phyloP scores from a whole-genome alignment of 2,888 invertebrate species.

The Elaeidobius kamerunicus region DNA sequence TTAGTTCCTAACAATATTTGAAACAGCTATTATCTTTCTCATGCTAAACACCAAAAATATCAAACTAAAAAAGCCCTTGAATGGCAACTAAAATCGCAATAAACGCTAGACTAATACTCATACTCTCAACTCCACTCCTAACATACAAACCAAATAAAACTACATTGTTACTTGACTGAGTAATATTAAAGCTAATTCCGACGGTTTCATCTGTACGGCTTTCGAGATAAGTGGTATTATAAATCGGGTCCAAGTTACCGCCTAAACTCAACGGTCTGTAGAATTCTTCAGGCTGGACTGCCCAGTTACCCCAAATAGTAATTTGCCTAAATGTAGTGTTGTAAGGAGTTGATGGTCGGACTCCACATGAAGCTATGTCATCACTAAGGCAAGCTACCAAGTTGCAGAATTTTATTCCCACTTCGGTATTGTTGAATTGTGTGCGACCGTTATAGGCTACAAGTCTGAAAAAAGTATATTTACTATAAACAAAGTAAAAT shows the following conservation, averaged over 20 bases:
- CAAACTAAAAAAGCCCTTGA: slow-evolving; percentile 14
- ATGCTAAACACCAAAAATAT: background rate
- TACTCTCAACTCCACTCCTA: slow-evolving; percentile 15
- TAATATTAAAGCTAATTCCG: slow-evolving; percentile 25
- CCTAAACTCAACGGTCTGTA: slow-evolving; percentile 35
- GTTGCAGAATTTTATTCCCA: slow-evolving; percentile 33
- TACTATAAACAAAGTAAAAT: no score
- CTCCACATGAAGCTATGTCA: slow-evolving; percentile 34
- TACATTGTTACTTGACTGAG: slow-evolving; percentile 21
- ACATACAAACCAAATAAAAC: slow-evolving; percentile 34
- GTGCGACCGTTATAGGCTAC: slow-evolving; percentile 34
- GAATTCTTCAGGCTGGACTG: slow-evolving; percentile 22
- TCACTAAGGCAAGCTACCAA: slow-evolving; percentile 34
- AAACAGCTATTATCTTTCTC: background rate
- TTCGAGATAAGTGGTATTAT: slow-evolving; percentile 31
- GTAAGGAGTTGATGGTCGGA: slow-evolving; percentile 26
- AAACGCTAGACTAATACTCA: slow-evolving; percentile 9
- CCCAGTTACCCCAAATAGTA: slow-evolving; percentile 29
- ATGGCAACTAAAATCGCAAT: slow-evolving; percentile 11
- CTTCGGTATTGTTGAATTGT: slow-evolving; percentile 4
- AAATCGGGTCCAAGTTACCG: slow-evolving; percentile 32
- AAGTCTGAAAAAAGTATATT: slow-evolving; percentile 23
- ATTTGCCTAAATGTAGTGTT: slow-evolving; percentile 33
- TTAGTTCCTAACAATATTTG: background rate
- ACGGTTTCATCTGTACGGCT: slow-evolving; percentile 18